Base-by-base conservation (phyloP, 1,140 invertebrate species). In the Penaeus japonicus region DNA sequence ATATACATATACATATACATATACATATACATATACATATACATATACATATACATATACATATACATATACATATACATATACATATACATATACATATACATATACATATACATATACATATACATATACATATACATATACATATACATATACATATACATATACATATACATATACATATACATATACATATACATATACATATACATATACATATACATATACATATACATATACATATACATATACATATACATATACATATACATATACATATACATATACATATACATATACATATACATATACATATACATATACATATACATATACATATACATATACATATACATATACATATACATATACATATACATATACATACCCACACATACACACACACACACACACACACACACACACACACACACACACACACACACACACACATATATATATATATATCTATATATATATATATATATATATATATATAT, bases 391-490 rank as follows among this genome's bases (percentile, higher is more conserved):
- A 65, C 27, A 65, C 27, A 65, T 65, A 65, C 27, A 17, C 27
- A 17, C 27, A 65, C 27, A 65, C 27, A 65, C 27, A 65, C 27
- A 65, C 27, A 65, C 27, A 65, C 27, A 65, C 27, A 65, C 27
- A 65, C 27, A 17, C 27, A 65, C 27, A 65, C 27, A n/a, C n/a
- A n/a, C n/a, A n/a, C n/a, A n/a, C n/a, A n/a, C n/a, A n/a, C n/a
- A n/a, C n/a, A n/a, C n/a, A 65, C 30, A 0, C 7, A 65, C 7
- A 65, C 7, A 4, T 15, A 65, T 65, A 65, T 65, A 65, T 65
- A 70, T 70, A 70, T 70, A 70, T 70, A 70, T 70, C 20, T 70
- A 70, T 70, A 70, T 70, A 73, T 73, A 73, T 73, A 73, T 73
- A 73, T 73, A 30, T 73, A 30, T 73, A 30, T 73, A 30, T 73